Evolutionary conservation across 2,113 vertebrate species (phyloP).

Genomic region (Panurus biarmicus): DNA sequence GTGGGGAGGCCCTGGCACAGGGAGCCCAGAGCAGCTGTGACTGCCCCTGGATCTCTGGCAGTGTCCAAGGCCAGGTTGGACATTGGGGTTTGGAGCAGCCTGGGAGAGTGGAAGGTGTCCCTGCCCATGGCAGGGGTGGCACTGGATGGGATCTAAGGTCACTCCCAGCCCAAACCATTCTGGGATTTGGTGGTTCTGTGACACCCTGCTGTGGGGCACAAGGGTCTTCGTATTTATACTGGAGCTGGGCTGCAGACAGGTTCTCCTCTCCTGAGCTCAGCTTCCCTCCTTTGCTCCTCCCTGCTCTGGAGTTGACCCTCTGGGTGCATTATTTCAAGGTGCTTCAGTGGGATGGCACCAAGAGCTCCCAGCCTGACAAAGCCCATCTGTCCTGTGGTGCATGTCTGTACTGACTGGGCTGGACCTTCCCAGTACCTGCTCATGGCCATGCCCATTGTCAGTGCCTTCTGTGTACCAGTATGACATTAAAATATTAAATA

Average conservation of each 20-base stretch:
- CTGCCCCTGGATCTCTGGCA: neutral
- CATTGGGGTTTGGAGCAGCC: neutral
- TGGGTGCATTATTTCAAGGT: neutral
- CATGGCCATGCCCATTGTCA: neutral
- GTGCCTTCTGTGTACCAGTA: neutral
- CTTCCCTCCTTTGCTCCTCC: neutral
- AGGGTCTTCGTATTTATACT: neutral
- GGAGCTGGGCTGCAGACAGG: neutral
- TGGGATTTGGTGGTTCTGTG: neutral
- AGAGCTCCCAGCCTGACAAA: neutral
- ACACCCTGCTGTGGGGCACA: neutral
- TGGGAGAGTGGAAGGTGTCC: neutral
- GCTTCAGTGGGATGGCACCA: neutral
- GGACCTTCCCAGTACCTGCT: neutral
- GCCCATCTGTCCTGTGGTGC: neutral
- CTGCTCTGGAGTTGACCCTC: neutral
- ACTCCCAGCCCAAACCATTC: neutral
- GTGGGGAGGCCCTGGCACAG: neutral
- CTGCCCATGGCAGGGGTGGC: neutral
- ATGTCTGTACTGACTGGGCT: neutral
- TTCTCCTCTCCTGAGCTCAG: neutral
- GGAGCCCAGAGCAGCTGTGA: neutral
- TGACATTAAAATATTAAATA: neutral
- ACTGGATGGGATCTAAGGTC: neutral
- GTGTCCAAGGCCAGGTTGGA: neutral